These are phyloP conservation scores for Pyrocephalus nanus DNA, from an alignment of 2,797 vertebrate genomes.

Conservation along the genomic window DNA sequence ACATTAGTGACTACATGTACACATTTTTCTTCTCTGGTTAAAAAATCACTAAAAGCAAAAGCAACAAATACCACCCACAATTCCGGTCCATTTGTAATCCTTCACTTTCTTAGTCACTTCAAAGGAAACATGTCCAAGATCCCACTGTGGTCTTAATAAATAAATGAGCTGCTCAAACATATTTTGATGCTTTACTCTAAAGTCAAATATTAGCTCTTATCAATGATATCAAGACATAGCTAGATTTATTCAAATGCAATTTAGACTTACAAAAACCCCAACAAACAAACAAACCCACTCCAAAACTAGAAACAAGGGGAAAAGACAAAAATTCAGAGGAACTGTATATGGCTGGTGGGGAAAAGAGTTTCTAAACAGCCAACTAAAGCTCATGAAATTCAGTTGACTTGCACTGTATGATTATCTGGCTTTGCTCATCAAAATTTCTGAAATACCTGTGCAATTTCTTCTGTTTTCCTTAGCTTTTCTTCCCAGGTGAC, in stretches of 20 bases:
- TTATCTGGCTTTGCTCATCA: neutral
- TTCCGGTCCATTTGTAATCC: neutral
- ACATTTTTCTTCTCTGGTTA: neutral
- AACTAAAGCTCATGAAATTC: neutral
- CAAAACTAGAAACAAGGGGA: neutral
- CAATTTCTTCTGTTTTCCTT: conserved; percentile 97
- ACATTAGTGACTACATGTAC: neutral
- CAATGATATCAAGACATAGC: neutral
- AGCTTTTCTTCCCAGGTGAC: conserved; percentile 99
- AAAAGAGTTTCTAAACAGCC: neutral
- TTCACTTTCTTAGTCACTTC: neutral
- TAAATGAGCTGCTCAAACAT: neutral
- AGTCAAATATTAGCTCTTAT: neutral
- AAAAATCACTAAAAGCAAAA: neutral
- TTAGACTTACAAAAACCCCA: neutral
- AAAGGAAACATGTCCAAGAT: neutral
- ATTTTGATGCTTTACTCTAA: neutral
- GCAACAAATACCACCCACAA: neutral
- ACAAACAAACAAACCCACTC: neutral
- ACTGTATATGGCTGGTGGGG: neutral
- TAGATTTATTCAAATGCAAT: neutral
- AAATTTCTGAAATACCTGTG: conserved; percentile 81
- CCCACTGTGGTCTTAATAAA: neutral
- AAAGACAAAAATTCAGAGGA: neutral
- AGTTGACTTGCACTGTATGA: neutral